Evolutionary conservation across 2,797 vertebrate genomes (phyloP), one percentile per base, ranked within the genome.

Genomic region (Ambastaia sidthimunki): DNA sequence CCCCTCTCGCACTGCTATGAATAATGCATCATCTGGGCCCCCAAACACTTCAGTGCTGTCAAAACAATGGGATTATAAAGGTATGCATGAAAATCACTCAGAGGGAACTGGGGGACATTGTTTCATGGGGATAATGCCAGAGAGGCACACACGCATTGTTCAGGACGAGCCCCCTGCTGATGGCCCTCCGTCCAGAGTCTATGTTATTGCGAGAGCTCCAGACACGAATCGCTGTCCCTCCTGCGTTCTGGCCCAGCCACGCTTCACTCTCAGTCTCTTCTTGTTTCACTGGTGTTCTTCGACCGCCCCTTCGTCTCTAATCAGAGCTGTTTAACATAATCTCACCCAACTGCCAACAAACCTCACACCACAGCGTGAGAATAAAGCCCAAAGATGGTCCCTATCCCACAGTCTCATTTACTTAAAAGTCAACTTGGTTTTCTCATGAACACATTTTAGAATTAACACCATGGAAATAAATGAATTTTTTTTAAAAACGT

Each of bases 41-140:
- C 74, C 65, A 67, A 67, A 80, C 50, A 73, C 70, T 80, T 80
- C 48, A 78, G 63, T 78, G 52, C 84, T 90, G 88, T 89, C 88
- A 87, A 87, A 91, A 92, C 89, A 92, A 92, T 89, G 85, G 87
- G 85, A 89, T 91, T 88, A 23, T 88, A 85, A 90, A 89, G 83
- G 82, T 37, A 16, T 72, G 83, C 73, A 90, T 86, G 85, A 88
- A 88, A 89, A 84, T 70, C 82, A 84, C 70, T 77, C 80, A 71
- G 54, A 67, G 69, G 34, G 66, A 74, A 85, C 80, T 68, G 86
- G 52, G 48, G 75, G 83, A 81, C 83, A 89, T 90, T 92, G 90
- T 92, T 90, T 85, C 78, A 2, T 82, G 81, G 80, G 88, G 87
- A 91, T 89, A 90, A 89, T 86, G 85, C 87, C 48, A 23, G 52